A percentile compares a stretch with the other conserved stretches of the same genome.
phyloP scores from a whole-genome alignment of 2,888 invertebrate species.

The Synanthedon formicaeformis region DNA sequence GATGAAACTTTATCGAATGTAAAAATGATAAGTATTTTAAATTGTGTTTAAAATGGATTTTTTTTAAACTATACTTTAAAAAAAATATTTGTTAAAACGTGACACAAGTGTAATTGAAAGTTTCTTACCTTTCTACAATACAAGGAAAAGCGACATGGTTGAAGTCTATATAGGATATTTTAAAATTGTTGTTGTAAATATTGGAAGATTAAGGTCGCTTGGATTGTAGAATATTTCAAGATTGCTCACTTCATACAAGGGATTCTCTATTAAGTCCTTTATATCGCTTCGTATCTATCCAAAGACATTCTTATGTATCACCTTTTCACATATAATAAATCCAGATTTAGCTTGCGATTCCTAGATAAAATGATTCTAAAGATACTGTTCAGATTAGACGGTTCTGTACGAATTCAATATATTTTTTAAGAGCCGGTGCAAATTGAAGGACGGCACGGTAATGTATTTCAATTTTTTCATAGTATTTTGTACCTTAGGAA shows the following conservation, averaged over 20 bases:
- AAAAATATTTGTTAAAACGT: too few species aligned
- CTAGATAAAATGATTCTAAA: conserved; percentile 41
- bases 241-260: conserved; percentile 68
- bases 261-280: conserved; percentile 64
- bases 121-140: too few species aligned
- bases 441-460: too few species aligned
- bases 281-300: conserved; percentile 58
- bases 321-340: conserved; percentile 46
- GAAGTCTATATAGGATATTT: conserved; percentile 24
- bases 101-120: too few species aligned
- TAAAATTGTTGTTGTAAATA: conserved; percentile 56
- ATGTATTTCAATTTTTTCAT: too few species aligned
- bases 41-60: too few species aligned
- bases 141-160: conserved; percentile 1
- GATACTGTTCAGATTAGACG: conserved; percentile 1
- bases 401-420: too few species aligned
- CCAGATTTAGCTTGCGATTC: conserved; percentile 60
- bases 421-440: too few species aligned
- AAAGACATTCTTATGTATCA: conserved; percentile 45
- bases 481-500: too few species aligned
- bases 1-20: too few species aligned
- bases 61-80: too few species aligned
- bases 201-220: conserved; percentile 47
- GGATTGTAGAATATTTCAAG: conserved; percentile 54
- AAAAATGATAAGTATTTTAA: too few species aligned